A percentile compares a stretch with the other conserved stretches of the same genome.
phyloP scores from a whole-genome alignment of 1,140 invertebrate species.

The Cydia fagiglandana region DNA sequence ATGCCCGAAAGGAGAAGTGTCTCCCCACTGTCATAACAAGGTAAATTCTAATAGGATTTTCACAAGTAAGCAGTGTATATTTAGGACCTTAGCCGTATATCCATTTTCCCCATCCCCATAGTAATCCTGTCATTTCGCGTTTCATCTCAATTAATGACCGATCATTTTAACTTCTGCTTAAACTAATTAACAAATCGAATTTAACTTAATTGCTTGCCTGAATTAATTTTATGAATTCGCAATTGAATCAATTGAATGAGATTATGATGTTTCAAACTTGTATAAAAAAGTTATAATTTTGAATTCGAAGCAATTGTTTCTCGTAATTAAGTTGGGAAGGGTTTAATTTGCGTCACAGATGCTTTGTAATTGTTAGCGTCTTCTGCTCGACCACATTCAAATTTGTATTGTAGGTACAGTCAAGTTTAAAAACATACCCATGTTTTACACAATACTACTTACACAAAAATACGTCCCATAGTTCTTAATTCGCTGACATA shows the following conservation, averaged over 20 bases:
- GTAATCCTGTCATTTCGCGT: not conserved
- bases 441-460: no score
- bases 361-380: not conserved
- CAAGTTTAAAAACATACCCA: no score
- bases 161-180: not conserved
- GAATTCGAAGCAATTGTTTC: not conserved
- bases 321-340: not conserved
- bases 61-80: not conserved
- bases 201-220: not conserved
- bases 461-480: no score
- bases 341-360: slow-evolving; percentile 7
- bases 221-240: not conserved
- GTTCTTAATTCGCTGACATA: no score
- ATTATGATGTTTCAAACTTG: slow-evolving; percentile 8
- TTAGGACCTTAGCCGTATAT: not conserved
- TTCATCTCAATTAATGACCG: not conserved
- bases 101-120: not conserved
- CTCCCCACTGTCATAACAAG: no score
- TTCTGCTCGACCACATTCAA: not conserved
- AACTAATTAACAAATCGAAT: not conserved
- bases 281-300: not conserved
- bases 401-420: no score
- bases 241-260: not conserved
- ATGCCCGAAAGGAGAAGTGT: no score
- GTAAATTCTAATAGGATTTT: no score